A percentile compares a stretch with the other conserved stretches of the same genome.
Evolutionary conservation across 1,140 invertebrate species (phyloP).

Genomic region (Drosophila tropicalis): DNA sequence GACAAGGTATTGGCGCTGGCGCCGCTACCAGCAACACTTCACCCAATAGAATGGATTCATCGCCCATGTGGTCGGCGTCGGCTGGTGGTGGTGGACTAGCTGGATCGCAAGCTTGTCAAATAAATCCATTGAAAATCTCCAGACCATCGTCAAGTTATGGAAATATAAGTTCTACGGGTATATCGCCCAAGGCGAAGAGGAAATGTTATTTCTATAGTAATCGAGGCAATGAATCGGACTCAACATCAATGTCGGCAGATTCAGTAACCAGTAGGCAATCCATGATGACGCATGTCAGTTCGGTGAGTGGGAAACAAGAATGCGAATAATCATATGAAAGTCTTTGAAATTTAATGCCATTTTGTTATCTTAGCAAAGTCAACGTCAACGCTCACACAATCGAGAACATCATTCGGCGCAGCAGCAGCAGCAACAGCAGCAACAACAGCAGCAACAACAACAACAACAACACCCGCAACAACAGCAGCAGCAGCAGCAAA

Average conservation of each 20-base stretch:
- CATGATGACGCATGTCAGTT: constrained; percentile 84
- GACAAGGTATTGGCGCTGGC: neutral
- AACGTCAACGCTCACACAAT: constrained; percentile 59
- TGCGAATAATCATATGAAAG: neutral
- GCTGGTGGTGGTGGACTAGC: constrained; percentile 31
- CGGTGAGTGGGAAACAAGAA: constrained; percentile 70
- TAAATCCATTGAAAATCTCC: constrained; percentile 70
- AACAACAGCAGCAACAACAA: constrained; percentile 48
- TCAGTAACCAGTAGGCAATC: constrained; percentile 87
- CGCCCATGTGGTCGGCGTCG: constrained; percentile 67
- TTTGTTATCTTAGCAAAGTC: constrained; percentile 51
- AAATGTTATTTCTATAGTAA: constrained; percentile 68
- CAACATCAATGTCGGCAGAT: constrained; percentile 87
- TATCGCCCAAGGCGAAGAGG: constrained; percentile 74
- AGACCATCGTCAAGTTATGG: constrained; percentile 83
- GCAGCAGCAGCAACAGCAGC: constrained; percentile 41
- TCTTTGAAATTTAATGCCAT: neutral
- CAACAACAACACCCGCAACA: constrained; percentile 49
- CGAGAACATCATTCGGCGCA: constrained; percentile 23
- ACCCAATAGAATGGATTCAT: constrained; percentile 60
- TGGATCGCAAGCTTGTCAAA: constrained; percentile 41
- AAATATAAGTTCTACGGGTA: constrained; percentile 76
- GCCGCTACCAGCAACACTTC: constrained; percentile 28
- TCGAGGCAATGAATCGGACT: constrained; percentile 85
- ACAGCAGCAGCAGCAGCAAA: constrained; percentile 29